Conservation (phyloP, 35 echinoderm and acorn worm species). For the Eucidaris tribuloides region DNA sequence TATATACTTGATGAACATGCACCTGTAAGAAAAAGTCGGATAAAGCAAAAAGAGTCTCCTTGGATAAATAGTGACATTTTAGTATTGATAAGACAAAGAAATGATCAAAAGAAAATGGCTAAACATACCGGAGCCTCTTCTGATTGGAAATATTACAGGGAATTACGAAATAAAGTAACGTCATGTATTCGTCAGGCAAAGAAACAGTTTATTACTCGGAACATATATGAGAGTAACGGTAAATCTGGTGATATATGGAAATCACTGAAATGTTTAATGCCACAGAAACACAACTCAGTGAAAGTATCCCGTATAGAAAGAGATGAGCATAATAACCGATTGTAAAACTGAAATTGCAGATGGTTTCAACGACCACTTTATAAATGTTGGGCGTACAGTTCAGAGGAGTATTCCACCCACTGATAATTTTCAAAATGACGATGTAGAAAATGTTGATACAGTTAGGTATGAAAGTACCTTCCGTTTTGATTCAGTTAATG, state of each 20-base stretch:
- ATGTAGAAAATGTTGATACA: no score
- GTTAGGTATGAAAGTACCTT: no score
- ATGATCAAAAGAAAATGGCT: not conserved
- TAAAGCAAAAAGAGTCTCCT: not conserved
- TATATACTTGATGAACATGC: not conserved
- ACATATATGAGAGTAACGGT: not conserved
- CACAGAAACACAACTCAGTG: not conserved
- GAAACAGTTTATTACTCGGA: not conserved
- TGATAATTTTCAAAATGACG: no score
- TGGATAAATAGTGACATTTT: slow-evolving; percentile 1
- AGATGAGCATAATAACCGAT: not conserved
- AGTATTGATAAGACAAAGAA: slow-evolving; percentile 6
- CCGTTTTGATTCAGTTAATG: not conserved
- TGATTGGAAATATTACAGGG: not conserved
- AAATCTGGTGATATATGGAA: not conserved
- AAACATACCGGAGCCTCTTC: not conserved
- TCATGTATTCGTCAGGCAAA: not conserved
- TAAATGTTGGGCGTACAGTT: no score
- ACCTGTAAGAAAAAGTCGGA: not conserved
- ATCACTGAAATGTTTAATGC: not conserved
- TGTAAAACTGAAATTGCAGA: not conserved
- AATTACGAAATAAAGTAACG: slow-evolving; percentile 6
- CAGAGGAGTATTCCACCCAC: no score
- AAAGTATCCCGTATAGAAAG: not conserved
- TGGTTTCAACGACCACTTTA: not conserved